Percentiles rank a stretch among this genome's conserved stretches.
These are phyloP conservation scores for Drosophila paracracens DNA, from an alignment of 2,888 invertebrate species.

Conservation along the genomic window DNA sequence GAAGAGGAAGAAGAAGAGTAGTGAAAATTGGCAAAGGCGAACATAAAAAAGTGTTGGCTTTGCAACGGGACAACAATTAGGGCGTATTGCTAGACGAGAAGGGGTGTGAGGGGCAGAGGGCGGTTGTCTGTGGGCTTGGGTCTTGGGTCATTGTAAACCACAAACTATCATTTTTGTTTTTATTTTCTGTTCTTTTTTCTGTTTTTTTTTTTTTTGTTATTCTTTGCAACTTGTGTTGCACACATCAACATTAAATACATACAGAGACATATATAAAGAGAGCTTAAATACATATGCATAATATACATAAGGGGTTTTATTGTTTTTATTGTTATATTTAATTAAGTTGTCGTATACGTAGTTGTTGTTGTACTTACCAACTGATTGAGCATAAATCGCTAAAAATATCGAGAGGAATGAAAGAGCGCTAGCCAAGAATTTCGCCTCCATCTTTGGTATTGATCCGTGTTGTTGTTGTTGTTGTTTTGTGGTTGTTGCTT, in stretches of 20 bases:
- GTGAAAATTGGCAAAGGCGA: conserved; percentile 20
- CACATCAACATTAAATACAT: conserved; percentile 20
- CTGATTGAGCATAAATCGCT: conserved; percentile 84
- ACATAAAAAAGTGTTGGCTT: conserved; percentile 26
- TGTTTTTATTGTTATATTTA: conserved; percentile 15
- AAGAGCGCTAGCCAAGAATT: conserved; percentile 84
- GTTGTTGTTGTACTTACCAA: conserved; percentile 78
- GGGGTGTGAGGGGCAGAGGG: neutral
- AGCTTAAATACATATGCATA: conserved; percentile 45
- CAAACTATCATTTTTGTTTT: conserved; percentile 30
- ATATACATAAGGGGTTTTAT: conserved; percentile 11
- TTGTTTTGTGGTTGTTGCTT: conserved; percentile 43
- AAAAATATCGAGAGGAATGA: conserved; percentile 85
- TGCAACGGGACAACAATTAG: conserved; percentile 47
- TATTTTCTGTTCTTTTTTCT: conserved; percentile 3
- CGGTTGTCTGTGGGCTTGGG: neutral
- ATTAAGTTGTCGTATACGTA: conserved; percentile 11
- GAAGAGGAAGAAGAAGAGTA: conserved; percentile 1
- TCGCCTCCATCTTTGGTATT: conserved; percentile 85
- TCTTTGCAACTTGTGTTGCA: conserved; percentile 57
- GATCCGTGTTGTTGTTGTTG: conserved; percentile 78
- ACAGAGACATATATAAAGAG: conserved; percentile 33
- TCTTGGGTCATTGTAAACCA: conserved; percentile 28
- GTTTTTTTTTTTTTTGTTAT: conserved; percentile 39
- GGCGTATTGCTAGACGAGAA: conserved; percentile 12